Percentiles rank a stretch among this genome's conserved stretches.
Conservation (phyloP, 2,797 vertebrate genomes). For the Acomys russatus region DNA sequence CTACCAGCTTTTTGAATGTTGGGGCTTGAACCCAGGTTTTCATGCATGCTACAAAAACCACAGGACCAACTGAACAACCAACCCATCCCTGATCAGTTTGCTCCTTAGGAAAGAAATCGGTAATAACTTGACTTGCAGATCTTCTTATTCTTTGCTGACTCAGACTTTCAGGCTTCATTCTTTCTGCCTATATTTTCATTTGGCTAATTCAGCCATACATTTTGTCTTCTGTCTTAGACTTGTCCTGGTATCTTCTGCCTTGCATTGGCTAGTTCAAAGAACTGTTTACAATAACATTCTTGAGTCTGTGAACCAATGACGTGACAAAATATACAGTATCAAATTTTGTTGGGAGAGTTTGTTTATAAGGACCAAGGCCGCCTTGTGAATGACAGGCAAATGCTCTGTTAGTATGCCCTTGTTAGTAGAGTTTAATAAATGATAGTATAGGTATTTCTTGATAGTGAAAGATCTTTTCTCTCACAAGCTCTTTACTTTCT, state of each 20-base stretch:
- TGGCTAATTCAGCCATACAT: neutral
- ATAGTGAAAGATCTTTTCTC: conserved; percentile 5
- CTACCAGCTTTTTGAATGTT: neutral
- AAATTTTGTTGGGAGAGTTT: neutral
- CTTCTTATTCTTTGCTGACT: conserved; percentile 2
- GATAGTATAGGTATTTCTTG: conserved; percentile 37
- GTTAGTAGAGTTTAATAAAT: conserved; percentile 39
- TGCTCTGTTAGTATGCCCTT: neutral
- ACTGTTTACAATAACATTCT: conserved; percentile 22
- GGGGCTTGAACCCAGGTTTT: neutral
- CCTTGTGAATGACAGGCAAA: neutral
- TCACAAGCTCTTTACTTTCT: neutral
- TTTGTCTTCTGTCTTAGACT: neutral
- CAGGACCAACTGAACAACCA: neutral
- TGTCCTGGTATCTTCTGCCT: neutral
- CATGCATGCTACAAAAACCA: neutral
- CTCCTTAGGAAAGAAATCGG: conserved; percentile 39
- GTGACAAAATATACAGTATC: neutral
- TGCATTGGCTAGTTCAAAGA: neutral
- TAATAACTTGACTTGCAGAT: conserved; percentile 9
- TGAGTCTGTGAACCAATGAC: conserved; percentile 29
- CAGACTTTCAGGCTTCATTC: neutral
- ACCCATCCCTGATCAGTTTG: neutral
- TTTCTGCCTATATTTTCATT: conserved; percentile 45
- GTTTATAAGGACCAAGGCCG: neutral